Conservation (phyloP, 1,140 invertebrate species). For the Armadillidium nasatum region DNA sequence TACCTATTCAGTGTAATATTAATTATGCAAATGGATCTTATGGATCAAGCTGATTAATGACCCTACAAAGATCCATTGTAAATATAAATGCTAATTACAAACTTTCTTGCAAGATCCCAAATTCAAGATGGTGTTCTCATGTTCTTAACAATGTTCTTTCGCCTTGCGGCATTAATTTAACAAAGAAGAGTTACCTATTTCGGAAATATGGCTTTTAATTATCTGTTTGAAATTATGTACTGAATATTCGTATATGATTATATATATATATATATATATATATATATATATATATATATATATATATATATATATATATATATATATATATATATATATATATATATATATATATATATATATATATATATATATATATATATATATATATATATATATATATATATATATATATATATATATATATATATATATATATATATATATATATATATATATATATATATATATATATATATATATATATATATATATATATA, state of each 20-base stretch:
- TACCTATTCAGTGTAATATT: not conserved
- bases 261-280: no score
- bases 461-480: not conserved
- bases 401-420: conserved; percentile 1
- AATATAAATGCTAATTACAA: not conserved
- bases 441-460: not conserved
- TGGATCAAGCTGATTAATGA: not conserved
- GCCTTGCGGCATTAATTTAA: no score
- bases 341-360: not conserved
- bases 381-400: not conserved
- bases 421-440: not conserved
- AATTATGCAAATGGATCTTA: not conserved
- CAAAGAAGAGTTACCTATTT: no score
- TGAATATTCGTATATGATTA: no score
- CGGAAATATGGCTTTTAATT: no score
- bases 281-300: no score
- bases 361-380: not conserved
- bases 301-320: not conserved
- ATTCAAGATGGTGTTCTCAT: no score
- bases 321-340: conserved; percentile 8
- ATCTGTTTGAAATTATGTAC: no score
- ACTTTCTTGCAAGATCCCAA: no score
- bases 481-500: conserved; percentile 5
- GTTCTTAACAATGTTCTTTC: no score
- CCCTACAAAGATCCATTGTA: not conserved